Base-by-base conservation (phyloP, 2,113 vertebrate genomes). In the Chaetodon trifascialis region DNA sequence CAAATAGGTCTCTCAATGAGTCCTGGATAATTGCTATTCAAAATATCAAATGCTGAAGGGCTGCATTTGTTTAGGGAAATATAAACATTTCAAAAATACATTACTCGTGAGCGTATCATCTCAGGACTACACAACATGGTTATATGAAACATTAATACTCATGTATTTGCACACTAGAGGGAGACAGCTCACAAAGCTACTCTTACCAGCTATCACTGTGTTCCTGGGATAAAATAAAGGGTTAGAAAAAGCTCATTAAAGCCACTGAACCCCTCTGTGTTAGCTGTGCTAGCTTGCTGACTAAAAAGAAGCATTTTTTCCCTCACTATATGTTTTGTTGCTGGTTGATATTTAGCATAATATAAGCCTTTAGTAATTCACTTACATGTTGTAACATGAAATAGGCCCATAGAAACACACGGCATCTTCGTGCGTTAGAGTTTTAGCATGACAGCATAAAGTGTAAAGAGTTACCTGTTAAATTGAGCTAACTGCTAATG, bases 91-190 rank as follows among this genome's bases (percentile, higher is more conserved):
- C 30, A 2, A 8, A 40, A 40, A 8, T 44, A 34, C 25, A 34
- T 73, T 42, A 25, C 47, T 51, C 21, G 4, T 54, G 2, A 54
- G 5, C 12, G 17, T 25, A 59, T 66, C 4, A 30, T 30, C 30
- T 30, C 30, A n/a, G 46, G 16, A 46, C 21, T 7, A 19, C 38
- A 34, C 30, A 19, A 16, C n/a, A 12, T 1, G 40, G 21, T 38
- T 44, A 36, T 2, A 30, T 8, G 42, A 52, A 16, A 34, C 9
- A 46, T 59, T 2, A n/a, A 25, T n/a, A 14, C 30, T 30, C 30
- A 30, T 30, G 30, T 4, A 67, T 82, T 60, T 77, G 40, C 8
- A 76, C 93, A 81, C 88, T 85, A 93, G 89, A 91, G 84, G 92
- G 90, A 88, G 92, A 87, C 90, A 89, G 79, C 46, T 87, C 79